A percentile compares a stretch with the other conserved stretches of the same genome.
Evolutionary conservation across 1,140 invertebrate species (phyloP).

Genomic region (Eumeta japonica): DNA sequence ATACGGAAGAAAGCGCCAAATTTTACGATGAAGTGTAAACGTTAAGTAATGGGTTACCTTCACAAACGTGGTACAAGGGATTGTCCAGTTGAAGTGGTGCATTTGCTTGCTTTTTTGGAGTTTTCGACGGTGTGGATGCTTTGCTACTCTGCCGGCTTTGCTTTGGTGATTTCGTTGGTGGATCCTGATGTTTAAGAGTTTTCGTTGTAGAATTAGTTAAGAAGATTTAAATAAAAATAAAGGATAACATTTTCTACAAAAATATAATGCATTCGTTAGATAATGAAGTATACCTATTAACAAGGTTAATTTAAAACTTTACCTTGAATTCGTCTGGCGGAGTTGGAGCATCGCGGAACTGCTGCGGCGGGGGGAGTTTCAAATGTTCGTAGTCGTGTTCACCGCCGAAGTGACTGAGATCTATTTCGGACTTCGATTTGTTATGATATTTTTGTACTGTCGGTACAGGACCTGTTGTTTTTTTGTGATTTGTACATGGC

Average conservation of each 20-base stretch:
- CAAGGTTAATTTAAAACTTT: slow-evolving; percentile 5
- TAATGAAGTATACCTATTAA: background rate
- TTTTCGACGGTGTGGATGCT: slow-evolving; percentile 45
- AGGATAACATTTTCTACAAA: background rate
- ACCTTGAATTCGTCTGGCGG: slow-evolving; percentile 70
- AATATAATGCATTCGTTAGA: background rate
- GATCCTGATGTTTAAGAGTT: slow-evolving; percentile 40
- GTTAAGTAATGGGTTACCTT: slow-evolving; percentile 44
- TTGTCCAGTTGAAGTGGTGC: slow-evolving; percentile 66
- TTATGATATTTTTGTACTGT: slow-evolving; percentile 39
- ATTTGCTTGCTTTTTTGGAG: slow-evolving; percentile 22
- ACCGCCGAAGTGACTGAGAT: slow-evolving; percentile 52
- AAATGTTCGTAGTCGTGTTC: slow-evolving; percentile 73
- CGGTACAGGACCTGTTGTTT: slow-evolving; percentile 16
- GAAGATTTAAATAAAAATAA: slow-evolving; percentile 1
- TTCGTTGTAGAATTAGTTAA: background rate
- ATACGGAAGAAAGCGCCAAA: too few species aligned
- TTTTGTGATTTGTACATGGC: slow-evolving; percentile 35
- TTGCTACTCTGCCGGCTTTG: slow-evolving; percentile 43
- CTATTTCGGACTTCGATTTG: slow-evolving; percentile 59
- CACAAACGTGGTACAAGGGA: slow-evolving; percentile 78
- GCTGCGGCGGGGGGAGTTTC: slow-evolving; percentile 75
- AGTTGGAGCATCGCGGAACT: slow-evolving; percentile 78
- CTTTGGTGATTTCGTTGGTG: slow-evolving; percentile 41
- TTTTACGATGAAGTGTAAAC: slow-evolving; percentile 8